phyloP scores from a whole-genome alignment of 2,113 vertebrate genomes.

The Perccottus glenii region DNA sequence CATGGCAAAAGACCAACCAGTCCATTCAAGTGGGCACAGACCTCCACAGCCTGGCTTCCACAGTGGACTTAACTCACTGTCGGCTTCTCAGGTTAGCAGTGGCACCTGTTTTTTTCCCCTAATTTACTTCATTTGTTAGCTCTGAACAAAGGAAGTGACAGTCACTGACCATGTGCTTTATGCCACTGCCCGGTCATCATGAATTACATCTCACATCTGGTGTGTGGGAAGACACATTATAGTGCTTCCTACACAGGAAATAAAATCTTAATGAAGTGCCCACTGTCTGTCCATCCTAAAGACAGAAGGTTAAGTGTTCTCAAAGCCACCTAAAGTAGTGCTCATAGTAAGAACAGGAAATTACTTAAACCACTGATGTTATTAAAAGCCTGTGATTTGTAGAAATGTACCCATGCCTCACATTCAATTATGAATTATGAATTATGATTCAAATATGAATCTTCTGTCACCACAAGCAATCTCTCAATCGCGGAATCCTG shows the following conservation, averaged over 20 bases:
- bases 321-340: slow-evolving; percentile 17
- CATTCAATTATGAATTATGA: too few species aligned
- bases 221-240: slow-evolving; percentile 12
- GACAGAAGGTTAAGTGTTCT: slow-evolving; percentile 33
- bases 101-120: background rate
- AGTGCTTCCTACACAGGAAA: slow-evolving; percentile 10
- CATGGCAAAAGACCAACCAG: slow-evolving; percentile 81
- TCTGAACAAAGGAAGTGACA: slow-evolving; percentile 30
- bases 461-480: slow-evolving; percentile 36
- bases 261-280: slow-evolving; percentile 5
- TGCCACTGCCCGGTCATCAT: slow-evolving; percentile 2
- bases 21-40: slow-evolving; percentile 53
- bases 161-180: slow-evolving; percentile 3
- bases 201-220: background rate
- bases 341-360: slow-evolving; percentile 30
- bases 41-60: slow-evolving; percentile 50
- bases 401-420: slow-evolving; percentile 1
- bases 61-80: slow-evolving; percentile 56
- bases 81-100: slow-evolving; percentile 76
- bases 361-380: slow-evolving; percentile 38
- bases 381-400: slow-evolving; percentile 36
- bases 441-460: too few species aligned
- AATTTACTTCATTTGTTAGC: background rate
- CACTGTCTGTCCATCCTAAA: slow-evolving; percentile 6
- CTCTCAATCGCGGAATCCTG: slow-evolving; percentile 6